Conservation (phyloP, 2,113 vertebrate genomes). For the Vulpes lagopus region DNA sequence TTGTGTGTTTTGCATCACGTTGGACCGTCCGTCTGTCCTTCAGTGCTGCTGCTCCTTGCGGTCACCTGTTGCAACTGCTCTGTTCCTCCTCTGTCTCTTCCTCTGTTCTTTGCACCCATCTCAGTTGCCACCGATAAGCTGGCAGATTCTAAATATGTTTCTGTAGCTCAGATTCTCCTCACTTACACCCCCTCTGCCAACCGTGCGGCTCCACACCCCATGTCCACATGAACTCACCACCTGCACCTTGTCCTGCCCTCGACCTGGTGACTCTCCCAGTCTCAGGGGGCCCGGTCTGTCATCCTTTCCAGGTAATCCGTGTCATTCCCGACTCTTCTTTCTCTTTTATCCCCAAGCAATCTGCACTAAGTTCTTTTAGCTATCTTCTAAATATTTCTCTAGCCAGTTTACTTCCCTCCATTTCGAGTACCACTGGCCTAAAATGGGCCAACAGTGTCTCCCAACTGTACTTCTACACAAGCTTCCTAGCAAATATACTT, state of each 20-base stretch:
- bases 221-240: neutral
- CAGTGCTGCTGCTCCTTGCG: neutral
- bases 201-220: neutral
- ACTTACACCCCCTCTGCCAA: too few species aligned
- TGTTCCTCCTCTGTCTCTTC: neutral
- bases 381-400: neutral
- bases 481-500: neutral
- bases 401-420: neutral
- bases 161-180: neutral
- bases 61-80: neutral
- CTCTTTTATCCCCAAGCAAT: neutral
- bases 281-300: neutral
- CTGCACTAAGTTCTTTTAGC: neutral
- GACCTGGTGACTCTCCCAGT: neutral
- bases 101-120: neutral
- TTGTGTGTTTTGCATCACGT: neutral
- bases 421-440: neutral
- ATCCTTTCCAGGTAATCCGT: neutral
- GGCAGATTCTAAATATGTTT: neutral
- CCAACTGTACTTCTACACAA: neutral
- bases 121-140: too few species aligned
- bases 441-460: neutral
- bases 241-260: neutral
- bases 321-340: neutral
- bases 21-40: neutral